Evolutionary conservation across 2,113 vertebrate species (phyloP).

Genomic region (Oophaga pumilio): DNA sequence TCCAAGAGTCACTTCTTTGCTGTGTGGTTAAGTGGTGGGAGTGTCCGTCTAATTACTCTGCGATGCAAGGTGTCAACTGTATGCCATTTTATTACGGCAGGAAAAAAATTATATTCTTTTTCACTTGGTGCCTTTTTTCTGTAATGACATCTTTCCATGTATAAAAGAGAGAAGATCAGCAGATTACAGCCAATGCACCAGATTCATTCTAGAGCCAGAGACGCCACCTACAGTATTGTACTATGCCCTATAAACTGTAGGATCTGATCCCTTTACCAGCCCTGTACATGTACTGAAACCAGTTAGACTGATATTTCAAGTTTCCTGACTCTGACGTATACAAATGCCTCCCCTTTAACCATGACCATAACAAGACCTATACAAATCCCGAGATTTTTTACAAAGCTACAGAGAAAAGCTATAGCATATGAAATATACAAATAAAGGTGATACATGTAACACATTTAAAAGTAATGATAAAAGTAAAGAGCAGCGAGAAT

Average conservation of each 20-base stretch:
- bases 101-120: too few species aligned
- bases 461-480: background rate
- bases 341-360: background rate
- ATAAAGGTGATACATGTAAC: background rate
- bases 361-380: background rate
- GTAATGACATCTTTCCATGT: too few species aligned
- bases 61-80: too few species aligned
- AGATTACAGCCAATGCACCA: background rate
- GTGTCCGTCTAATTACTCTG: too few species aligned
- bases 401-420: background rate
- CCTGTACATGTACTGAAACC: background rate
- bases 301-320: background rate
- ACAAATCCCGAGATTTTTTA: background rate
- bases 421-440: background rate
- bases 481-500: background rate
- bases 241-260: background rate
- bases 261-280: background rate
- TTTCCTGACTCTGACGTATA: background rate
- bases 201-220: background rate
- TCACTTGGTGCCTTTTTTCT: too few species aligned
- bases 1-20: too few species aligned
- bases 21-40: too few species aligned
- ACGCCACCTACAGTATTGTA: background rate
- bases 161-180: background rate
- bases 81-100: too few species aligned